Base-by-base conservation (phyloP, 2,797 vertebrate species). In the Hippoglossus hippoglossus region DNA sequence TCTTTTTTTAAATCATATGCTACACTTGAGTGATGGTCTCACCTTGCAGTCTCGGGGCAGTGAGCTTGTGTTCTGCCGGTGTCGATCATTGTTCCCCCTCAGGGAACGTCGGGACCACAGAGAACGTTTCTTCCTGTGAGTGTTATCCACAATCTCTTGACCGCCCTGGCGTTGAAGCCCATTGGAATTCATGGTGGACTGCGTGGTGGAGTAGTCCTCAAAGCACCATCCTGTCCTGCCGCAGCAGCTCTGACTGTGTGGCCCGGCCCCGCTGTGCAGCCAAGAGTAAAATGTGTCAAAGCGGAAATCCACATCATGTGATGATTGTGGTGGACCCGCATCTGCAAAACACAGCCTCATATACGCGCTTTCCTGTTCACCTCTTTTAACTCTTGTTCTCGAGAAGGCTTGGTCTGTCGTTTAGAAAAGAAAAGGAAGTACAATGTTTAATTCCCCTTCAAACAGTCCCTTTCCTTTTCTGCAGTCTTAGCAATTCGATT, bases 261-360 rank as follows among this genome's bases (percentile, higher is more conserved):
- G 56, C 70, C 63, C 81, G 24, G 71, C 75, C 79, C 72, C 6
- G 56, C 83, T 58, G 78, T 47, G 70, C 54, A 77, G 77, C 88
- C 46, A 58, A 77, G 19, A 81, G 69, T 36, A 66, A 68, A 75
- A 80, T 79, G 93, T 81, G 65, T 71, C 82, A 90, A 80, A 84
- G 80, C 92, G 94, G 95, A 96, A 95, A 93, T 92, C 77, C 75
- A 63, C 12, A 53, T 89, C 97, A 97, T 77, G 94, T 97, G 96
- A 97, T 57, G 71, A 66, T 57, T 90, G 92, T 87, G 94, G 95
- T 89, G 90, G 6, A 94, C 80, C 81, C 89, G 86, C 85, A 86
- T 89, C 41, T 87, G 89, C 86, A 86, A 67, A 80, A 91, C 91
- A 71, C 87, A 79, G 61, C 25, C 60, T 64, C 46, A n/a, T 55